Evolutionary conservation across 37 sponge, comb jelly and placozoan species (phyloP), one percentile per base, ranked within the genome.

Genomic region (Crambe crambe): DNA sequence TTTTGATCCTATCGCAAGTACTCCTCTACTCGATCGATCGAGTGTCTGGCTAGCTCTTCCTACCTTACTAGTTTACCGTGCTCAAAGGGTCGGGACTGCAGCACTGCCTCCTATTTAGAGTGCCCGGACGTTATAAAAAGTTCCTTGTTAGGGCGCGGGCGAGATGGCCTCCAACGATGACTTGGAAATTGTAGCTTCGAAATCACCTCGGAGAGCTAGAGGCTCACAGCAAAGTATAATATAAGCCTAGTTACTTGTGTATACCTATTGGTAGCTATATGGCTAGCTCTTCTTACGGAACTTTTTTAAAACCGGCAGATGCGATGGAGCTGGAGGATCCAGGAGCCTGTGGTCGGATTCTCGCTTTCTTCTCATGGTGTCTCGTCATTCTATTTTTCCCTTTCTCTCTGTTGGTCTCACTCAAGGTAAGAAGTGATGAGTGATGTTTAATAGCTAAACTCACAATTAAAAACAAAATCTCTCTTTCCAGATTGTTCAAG

Each of bases 401-500:
- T 1, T 68, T 92, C 27, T 92, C 92, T 22, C 77, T 92, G 17
- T 18, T 80, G 36, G 78, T 27, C 22, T 73, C 80, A 0, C 32
- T 92, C 72, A 92, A 92, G 83, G 92, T 87, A 56, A 43, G 85
- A 26, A 23, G 6, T 10, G 69, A 51, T 15, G 9, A n/a, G n/a
- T n/a, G n/a, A n/a, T n/a, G 51, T 47, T 47, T 47, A 47, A 47
- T 47, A 6, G 12, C 51, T 12, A 6, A 47, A 15, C 6, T 12
- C 12, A 47, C 12, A 47, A 12, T 47, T 47, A 47, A 15, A 47
- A 47, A 12, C 51, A 12, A 47, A 47, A 15, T 47, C 12, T 47
- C 12, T 12, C 51, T 43, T 10, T 67, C n/a, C 26, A 92, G 92
- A 92, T 92, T 57, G 92, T 94, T 67, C 82, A 87, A 58, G 94